Evolutionary conservation across 2,797 vertebrate genomes (phyloP), one percentile per base, ranked within the genome.

Genomic region (Stomatorhinus walkeri): DNA sequence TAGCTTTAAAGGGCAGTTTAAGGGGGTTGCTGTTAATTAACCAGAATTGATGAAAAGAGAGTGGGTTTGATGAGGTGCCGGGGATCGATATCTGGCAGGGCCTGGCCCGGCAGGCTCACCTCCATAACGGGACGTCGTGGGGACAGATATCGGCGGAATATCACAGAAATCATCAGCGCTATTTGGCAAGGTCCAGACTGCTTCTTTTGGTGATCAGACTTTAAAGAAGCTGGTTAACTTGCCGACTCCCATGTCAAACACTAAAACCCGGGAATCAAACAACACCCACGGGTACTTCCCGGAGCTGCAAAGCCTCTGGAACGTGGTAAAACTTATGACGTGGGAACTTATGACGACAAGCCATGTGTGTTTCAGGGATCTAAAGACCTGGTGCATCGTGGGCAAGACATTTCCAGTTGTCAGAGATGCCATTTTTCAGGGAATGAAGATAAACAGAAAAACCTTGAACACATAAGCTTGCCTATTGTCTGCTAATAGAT

Each of bases 1-100:
- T 24, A 40, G n/a, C 85, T 87, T 87, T 56, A 61, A 87, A 59
- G 85, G 51, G 28, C 85, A 64, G 36, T 87, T 87, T 87, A 87
- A 87, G 81, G 52, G 51, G 56, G 43, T 64, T 10, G 56, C 59
- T 46, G 86, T 68, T 87, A 64, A 87, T 64, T 87, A 87, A 87
- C 10, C 1, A 9, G 56, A 40, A 64, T 89, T 81, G 56, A 89
- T 85, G 16, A 68, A 85, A 68, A 64, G 52, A 85, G 56, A 51
- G 9, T 7, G 61, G 40, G 46, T 24, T 68, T 68, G 83, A 89
- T 85, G 83, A 89, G 59, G 83, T 89, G 59, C 46, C 0, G 46
- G 22, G 40, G 46, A 89, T 89, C 88, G 19, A 86, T 89, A 85
- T 28, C 56, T 46, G n/a, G 56, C 59, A 46, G 22, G 3, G 54